These are phyloP conservation scores for Stercorarius parasiticus DNA, from an alignment of 2,113 vertebrate genomes.

Conservation along the genomic window DNA sequence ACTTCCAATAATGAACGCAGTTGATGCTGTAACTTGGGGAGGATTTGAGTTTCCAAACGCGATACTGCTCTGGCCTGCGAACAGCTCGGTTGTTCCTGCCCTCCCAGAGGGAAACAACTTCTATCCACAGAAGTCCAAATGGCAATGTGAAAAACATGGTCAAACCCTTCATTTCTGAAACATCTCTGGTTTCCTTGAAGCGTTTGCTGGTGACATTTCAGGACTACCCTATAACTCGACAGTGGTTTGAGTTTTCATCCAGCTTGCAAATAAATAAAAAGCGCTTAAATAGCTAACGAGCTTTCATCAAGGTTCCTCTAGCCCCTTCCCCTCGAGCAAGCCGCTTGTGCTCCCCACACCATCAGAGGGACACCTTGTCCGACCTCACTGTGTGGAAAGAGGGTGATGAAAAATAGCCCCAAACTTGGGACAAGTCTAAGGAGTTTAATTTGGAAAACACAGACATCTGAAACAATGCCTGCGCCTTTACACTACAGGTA, in stretches of 20 bases:
- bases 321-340: background rate
- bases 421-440: background rate
- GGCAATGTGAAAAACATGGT: background rate
- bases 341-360: background rate
- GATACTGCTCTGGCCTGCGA: background rate
- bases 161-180: background rate
- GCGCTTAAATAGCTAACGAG: background rate
- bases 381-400: background rate
- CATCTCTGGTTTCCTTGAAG: background rate
- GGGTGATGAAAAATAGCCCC: background rate
- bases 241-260: background rate
- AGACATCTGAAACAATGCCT: background rate
- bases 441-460: background rate
- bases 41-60: background rate
- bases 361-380: background rate
- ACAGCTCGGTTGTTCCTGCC: fast-evolving
- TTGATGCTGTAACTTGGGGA: background rate
- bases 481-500: background rate
- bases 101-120: background rate
- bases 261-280: background rate
- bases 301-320: background rate
- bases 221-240: fast-evolving
- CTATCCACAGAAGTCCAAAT: background rate
- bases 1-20: background rate
- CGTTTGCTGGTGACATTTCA: background rate